Percentiles rank a stretch among this genome's conserved stretches.
Evolutionary conservation across 2,113 vertebrate species (phyloP).

Genomic region (Myxocyprinus asiaticus): DNA sequence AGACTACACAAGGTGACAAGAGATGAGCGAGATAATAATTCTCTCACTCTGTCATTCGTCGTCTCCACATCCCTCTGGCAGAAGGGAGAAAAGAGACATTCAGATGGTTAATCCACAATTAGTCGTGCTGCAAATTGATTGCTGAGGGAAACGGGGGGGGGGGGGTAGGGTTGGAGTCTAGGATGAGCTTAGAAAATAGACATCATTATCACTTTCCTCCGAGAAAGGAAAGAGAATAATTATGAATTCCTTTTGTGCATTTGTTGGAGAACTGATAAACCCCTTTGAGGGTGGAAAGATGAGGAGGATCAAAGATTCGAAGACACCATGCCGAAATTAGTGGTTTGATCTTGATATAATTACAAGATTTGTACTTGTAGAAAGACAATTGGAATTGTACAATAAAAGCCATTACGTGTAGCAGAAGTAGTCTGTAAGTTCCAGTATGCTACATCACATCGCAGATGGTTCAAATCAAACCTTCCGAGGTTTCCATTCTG

Average conservation of each 20-base stretch:
- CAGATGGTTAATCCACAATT: slow-evolving; percentile 62
- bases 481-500: too few species aligned
- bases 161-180: background rate
- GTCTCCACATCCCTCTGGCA: slow-evolving; percentile 36
- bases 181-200: slow-evolving; percentile 55
- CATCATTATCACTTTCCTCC: slow-evolving; percentile 58
- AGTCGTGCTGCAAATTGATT: slow-evolving; percentile 68
- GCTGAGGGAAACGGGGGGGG: slow-evolving; percentile 29
- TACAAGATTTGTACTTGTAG: slow-evolving; percentile 8
- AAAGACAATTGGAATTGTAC: background rate
- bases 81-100: slow-evolving; percentile 40
- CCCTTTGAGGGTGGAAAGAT: background rate
- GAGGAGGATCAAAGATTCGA: background rate
- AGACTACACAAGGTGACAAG: slow-evolving; percentile 10
- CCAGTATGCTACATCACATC: background rate
- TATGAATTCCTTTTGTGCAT: slow-evolving; percentile 40
- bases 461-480: background rate
- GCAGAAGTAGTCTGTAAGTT: background rate
- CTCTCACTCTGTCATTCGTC: background rate
- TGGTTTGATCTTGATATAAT: slow-evolving; percentile 29
- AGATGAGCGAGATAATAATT: slow-evolving; percentile 32
- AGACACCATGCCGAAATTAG: background rate
- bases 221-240: slow-evolving; percentile 35
- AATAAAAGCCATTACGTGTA: background rate
- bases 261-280: slow-evolving; percentile 41